Base-by-base conservation (phyloP, 2,797 vertebrate species). In the Helarctos malayanus region DNA sequence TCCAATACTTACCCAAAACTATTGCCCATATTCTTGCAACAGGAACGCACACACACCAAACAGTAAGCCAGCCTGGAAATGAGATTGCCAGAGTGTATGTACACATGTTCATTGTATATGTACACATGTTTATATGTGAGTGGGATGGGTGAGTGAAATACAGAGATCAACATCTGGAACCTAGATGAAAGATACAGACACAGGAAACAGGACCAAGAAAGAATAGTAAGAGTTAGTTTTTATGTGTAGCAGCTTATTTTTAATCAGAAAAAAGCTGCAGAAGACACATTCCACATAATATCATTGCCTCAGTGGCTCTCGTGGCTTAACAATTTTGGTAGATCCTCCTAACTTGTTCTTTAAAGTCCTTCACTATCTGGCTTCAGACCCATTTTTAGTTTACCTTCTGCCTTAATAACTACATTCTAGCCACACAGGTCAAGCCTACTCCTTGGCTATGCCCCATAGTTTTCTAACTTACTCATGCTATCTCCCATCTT, bases 211-310 rank as follows among this genome's bases (percentile, higher is more conserved):
- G 7, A 76, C 4, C n/a, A 82, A 91, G 32, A 35, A 94, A 79
- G 52, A 79, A 79, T 27, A 80, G 47, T 84, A 61, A 83, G 29
- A 45, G 19, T 57, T 85, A 68, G 23, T 57, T 47, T 65, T 89
- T 91, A 25, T 82, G 21, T 32, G 2, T 38, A 32, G 54, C 9
- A 52, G 4, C 5, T 83, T 76, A 89, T 91, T 73, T 63, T 21
- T 18, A 88, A 89, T 57, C 16, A 84, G 73, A 38, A 96, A 89
- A 96, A 96, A 79, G 21, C 19, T 38, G 5, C 13, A 78, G 59
- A 69, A 96, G 91, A 76, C 57, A 54, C 12, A 38, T 5, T 47
- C 27, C 15, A 63, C 12, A 63, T 27, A 52, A 8, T 54, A 75
- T 59, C 35, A 76, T 87, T 63, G 2, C 6, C 29, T 89, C 29